Conservation (phyloP, 1,140 invertebrate genomes). For the Drosophila athabasca region DNA sequence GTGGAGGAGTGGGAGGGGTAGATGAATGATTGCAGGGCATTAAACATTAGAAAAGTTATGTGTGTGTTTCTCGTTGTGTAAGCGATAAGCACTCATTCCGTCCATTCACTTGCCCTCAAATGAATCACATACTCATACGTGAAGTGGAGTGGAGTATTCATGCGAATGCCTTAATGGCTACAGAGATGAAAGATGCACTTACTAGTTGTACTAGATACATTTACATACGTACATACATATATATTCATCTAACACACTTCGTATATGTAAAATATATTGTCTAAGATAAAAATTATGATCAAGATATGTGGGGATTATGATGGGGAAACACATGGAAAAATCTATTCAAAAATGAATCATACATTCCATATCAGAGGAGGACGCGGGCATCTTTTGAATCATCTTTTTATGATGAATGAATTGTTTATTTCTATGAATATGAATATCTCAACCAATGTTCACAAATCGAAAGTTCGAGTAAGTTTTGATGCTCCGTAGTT, state of each 20-base stretch:
- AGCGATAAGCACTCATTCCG: constrained; percentile 46
- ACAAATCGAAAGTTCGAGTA: too few relatives aligned
- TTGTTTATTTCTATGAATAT: too few relatives aligned
- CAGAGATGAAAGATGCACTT: constrained; percentile 43
- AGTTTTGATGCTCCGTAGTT: too few relatives aligned
- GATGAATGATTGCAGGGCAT: constrained; percentile 4
- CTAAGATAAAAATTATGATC: background rate
- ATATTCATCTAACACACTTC: too few relatives aligned
- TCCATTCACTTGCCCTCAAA: constrained; percentile 6
- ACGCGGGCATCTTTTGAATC: background rate
- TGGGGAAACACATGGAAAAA: background rate
- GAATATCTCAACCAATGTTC: too few relatives aligned
- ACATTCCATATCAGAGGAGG: too few relatives aligned
- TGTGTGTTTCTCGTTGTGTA: constrained; percentile 18
- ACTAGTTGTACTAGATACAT: background rate
- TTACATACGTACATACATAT: too few relatives aligned
- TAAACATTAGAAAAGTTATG: background rate
- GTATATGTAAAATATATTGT: too few relatives aligned
- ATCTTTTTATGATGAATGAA: too few relatives aligned
- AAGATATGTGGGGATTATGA: background rate
- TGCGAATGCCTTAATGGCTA: constrained; percentile 38
- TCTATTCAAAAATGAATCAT: background rate
- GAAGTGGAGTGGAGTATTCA: constrained; percentile 4
- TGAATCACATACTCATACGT: constrained; percentile 29
- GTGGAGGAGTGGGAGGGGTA: background rate